Base-by-base conservation (phyloP, 2,797 vertebrate species). In the Malurus leucopterus region DNA sequence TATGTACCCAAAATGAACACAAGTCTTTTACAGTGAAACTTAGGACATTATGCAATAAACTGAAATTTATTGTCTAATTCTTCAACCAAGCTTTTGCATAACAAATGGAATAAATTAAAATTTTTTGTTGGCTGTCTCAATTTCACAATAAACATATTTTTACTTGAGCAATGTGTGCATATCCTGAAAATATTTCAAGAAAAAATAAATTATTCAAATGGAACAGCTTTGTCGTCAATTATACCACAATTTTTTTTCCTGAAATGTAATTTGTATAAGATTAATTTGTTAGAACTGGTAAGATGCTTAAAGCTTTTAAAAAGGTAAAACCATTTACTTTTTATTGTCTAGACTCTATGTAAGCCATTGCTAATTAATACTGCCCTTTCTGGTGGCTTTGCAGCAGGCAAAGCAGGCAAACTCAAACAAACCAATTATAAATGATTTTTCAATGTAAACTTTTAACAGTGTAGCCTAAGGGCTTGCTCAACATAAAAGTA, bases 371-470 rank as follows among this genome's bases (percentile, higher is more conserved):
- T 97, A 95, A 97, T 94, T 96, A 97, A 96, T 96, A 87, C 50
- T 77, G 87, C 88, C 84, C 24, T 87, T 91, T 95, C 89, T 93
- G 94, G 95, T 96, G 95, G 85, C 91, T 96, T 92, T 95, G 93
- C 89, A 94, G 91, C 94, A 94, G 88, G 91, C 94, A 76, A 82
- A 70, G 64, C 40, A 58, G 44, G 44, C 51, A 82, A 93, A 91
- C 90, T 97, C 95, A 97, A 97, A 97, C 90, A 94, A 96, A 96
- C 91, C 86, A 95, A 96, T 97, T 97, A 96, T 70, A 94, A 96
- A 96, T 95, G 93, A 87, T 97, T 96, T 95, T 95, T 95, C 89
- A 92, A 93, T 92, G 95, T 96, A 97, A 97, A 97, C 96, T 92
- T 96, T 94, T 94, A 97, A 93, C 93, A 94, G 92, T 30, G 29